phyloP scores from a whole-genome alignment of 2,797 vertebrate species.

The Thalassophryne amazonica region DNA sequence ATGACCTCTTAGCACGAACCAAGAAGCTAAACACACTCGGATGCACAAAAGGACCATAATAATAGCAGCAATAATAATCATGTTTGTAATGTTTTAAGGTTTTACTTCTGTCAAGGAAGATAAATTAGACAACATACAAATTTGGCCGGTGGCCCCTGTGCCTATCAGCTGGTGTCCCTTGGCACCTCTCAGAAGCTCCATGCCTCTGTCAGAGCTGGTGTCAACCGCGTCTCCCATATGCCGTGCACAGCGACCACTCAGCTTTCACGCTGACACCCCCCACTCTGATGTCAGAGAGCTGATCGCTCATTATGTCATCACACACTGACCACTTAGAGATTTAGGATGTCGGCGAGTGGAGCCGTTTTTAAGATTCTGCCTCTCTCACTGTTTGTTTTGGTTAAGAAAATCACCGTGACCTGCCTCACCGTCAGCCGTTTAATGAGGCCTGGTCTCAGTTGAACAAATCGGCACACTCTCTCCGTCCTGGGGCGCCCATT shows the following conservation, averaged over 20 bases:
- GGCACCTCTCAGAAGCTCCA: slow-evolving; percentile 60
- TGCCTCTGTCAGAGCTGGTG: slow-evolving; percentile 42
- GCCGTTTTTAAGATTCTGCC: slow-evolving; percentile 26
- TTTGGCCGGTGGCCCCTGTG: slow-evolving; percentile 42
- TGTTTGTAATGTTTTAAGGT: not conserved
- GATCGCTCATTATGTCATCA: slow-evolving; percentile 74
- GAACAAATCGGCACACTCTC: slow-evolving; percentile 85
- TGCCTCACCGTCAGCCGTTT: slow-evolving; percentile 77
- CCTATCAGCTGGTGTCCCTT: slow-evolving; percentile 80
- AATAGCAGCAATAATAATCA: not conserved
- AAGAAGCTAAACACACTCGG: slow-evolving; percentile 4
- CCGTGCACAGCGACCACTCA: slow-evolving; percentile 47
- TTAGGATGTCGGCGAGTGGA: slow-evolving; percentile 2
- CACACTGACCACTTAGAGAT: slow-evolving; percentile 19
- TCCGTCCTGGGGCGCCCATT: slow-evolving; percentile 79
- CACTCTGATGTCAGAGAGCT: slow-evolving; percentile 47
- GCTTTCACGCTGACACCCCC: slow-evolving; percentile 39
- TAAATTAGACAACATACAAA: slow-evolving; percentile 27
- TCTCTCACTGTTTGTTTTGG: slow-evolving; percentile 6
- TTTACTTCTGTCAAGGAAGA: not conserved
- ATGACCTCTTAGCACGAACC: slow-evolving; percentile 56
- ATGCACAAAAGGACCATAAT: not conserved
- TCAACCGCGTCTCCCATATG: slow-evolving; percentile 81
- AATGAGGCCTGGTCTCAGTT: slow-evolving; percentile 78
- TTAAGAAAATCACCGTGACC: slow-evolving; percentile 81